Percentiles rank a stretch among this genome's conserved stretches.
Conservation (phyloP, 2,888 invertebrate species). For the Amiota mariae region DNA sequence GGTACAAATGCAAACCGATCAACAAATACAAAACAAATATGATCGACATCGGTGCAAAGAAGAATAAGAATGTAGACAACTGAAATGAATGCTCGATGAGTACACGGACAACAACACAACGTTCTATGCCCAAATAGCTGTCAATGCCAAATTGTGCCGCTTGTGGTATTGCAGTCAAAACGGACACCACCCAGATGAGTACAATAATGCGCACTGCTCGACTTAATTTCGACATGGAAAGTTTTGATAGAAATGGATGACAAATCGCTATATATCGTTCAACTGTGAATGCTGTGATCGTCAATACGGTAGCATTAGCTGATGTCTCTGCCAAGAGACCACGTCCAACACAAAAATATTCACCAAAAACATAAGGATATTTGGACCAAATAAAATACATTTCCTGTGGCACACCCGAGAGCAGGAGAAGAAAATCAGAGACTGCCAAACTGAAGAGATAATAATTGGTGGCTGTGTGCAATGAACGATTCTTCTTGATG, state of each 20-base stretch:
- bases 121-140: slow-evolving; percentile 60
- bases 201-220: slow-evolving; percentile 85
- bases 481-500: slow-evolving; percentile 85
- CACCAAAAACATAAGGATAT: slow-evolving; percentile 86
- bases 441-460: slow-evolving; percentile 90
- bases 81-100: slow-evolving; percentile 76
- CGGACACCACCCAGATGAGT: slow-evolving; percentile 85
- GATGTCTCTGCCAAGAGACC: slow-evolving; percentile 87
- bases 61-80: slow-evolving; percentile 83
- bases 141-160: slow-evolving; percentile 85
- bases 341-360: slow-evolving; percentile 84
- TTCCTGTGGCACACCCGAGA: slow-evolving; percentile 83
- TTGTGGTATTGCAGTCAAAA: slow-evolving; percentile 84
- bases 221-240: slow-evolving; percentile 85
- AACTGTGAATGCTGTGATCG: slow-evolving; percentile 88
- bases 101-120: slow-evolving; percentile 69
- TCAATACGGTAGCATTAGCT: slow-evolving; percentile 84
- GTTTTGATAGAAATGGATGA: slow-evolving; percentile 79
- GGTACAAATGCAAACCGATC: slow-evolving; percentile 81
- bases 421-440: slow-evolving; percentile 84
- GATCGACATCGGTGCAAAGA: slow-evolving; percentile 90
- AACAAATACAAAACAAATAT: slow-evolving; percentile 87
- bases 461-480: slow-evolving; percentile 88
- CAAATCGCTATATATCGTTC: slow-evolving; percentile 81
- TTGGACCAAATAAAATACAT: slow-evolving; percentile 85